Conservation (phyloP, 2,888 invertebrate species). For the Phengaris arion region DNA sequence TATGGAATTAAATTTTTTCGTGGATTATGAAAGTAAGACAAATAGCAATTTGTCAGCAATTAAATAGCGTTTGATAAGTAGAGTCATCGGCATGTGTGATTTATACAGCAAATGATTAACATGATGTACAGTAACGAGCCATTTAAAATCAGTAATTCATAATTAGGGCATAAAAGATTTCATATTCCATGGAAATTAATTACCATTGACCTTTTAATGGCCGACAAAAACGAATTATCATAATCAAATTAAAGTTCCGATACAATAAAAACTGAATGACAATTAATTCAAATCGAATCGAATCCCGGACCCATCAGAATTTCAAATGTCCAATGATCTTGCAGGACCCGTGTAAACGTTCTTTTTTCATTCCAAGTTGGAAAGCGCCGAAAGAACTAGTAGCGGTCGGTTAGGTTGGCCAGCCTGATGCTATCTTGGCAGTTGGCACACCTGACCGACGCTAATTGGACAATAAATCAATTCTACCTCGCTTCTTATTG, state of each 20-base stretch:
- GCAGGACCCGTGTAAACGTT: constrained; percentile 74
- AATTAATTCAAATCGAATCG: constrained; percentile 77
- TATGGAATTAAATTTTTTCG: no score
- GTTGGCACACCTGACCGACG: constrained; percentile 80
- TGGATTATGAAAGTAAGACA: no score
- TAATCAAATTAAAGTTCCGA: constrained; percentile 62
- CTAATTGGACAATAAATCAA: constrained; percentile 81
- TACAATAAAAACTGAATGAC: constrained; percentile 57
- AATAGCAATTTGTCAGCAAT: no score
- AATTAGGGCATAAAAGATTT: no score
- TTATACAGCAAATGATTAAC: constrained; percentile 15
- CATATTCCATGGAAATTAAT: constrained; percentile 14
- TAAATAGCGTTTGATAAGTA: background rate
- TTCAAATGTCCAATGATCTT: constrained; percentile 73
- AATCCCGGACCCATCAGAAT: constrained; percentile 71
- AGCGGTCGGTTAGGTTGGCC: constrained; percentile 73
- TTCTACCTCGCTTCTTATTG: constrained; percentile 79
- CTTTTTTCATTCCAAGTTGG: constrained; percentile 76
- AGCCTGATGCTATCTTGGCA: constrained; percentile 78
- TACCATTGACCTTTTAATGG: constrained; percentile 29
- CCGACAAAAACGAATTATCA: constrained; percentile 47
- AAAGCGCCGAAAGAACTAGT: constrained; percentile 76
- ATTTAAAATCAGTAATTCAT: constrained; percentile 11
- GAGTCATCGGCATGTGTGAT: background rate
- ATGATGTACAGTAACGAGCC: constrained; percentile 1